Evolutionary conservation across 2,888 invertebrate species (phyloP).

Genomic region (Agrilus mali): DNA sequence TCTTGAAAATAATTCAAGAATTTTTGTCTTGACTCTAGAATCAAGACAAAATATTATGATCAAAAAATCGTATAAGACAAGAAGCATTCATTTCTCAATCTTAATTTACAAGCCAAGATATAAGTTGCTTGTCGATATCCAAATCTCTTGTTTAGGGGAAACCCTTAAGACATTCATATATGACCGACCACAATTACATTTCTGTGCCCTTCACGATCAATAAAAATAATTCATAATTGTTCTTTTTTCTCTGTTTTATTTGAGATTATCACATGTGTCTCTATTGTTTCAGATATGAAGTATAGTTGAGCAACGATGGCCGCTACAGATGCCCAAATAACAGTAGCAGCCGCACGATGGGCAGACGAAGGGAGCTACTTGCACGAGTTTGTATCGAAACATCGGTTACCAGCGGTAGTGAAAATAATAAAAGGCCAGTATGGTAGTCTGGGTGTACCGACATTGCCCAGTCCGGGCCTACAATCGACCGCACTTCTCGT

Average conservation of each 20-base stretch:
- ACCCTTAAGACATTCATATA: too few species aligned
- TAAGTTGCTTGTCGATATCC: too few species aligned
- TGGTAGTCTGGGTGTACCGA: slow-evolving; percentile 79
- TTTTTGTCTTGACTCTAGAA: too few species aligned
- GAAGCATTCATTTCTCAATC: too few species aligned
- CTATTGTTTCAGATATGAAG: slow-evolving; percentile 41
- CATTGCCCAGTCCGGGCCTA: slow-evolving; percentile 72
- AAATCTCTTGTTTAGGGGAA: too few species aligned
- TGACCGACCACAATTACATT: too few species aligned
- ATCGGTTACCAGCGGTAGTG: slow-evolving; percentile 70
- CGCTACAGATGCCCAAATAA: slow-evolving; percentile 83
- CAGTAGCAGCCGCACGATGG: slow-evolving; percentile 72
- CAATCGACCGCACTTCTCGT: slow-evolving; percentile 78
- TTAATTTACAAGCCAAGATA: too few species aligned
- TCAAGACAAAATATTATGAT: too few species aligned
- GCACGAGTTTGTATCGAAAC: slow-evolving; percentile 57
- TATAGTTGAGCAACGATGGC: slow-evolving; percentile 47
- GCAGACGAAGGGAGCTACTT: slow-evolving; percentile 62
- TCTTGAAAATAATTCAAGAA: too few species aligned
- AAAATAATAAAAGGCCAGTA: slow-evolving; percentile 92
- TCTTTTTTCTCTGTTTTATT: neutral
- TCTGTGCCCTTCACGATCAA: too few species aligned
- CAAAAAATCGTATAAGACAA: too few species aligned
- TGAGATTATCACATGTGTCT: slow-evolving; percentile 6
- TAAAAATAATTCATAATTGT: too few species aligned